Conservation (phyloP, 2,797 vertebrate species). For the Tinamus major region DNA sequence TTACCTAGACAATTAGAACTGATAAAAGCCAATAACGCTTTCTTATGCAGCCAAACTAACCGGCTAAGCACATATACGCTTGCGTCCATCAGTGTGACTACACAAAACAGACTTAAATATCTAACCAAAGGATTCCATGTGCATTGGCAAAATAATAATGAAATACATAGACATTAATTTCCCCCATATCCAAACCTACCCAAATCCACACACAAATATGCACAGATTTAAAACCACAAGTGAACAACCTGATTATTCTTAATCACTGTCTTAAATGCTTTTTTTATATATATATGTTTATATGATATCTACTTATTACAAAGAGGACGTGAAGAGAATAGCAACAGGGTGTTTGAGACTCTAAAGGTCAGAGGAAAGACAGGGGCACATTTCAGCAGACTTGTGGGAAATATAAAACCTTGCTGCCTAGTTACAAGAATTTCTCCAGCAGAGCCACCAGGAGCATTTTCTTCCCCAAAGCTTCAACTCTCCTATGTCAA, state of each 20-base stretch:
- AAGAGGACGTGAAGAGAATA: neutral
- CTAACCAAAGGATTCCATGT: neutral
- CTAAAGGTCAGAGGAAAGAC: neutral
- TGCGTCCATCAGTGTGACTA: neutral
- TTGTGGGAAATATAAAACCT: neutral
- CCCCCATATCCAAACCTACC: fast-evolving
- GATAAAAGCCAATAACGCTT: neutral
- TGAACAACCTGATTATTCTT: neutral
- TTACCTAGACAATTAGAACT: neutral
- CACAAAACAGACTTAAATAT: neutral
- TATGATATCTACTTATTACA: neutral
- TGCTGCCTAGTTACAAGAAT: no score
- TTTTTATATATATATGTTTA: neutral
- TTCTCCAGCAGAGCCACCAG: neutral
- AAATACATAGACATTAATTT: neutral
- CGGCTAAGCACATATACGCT: neutral
- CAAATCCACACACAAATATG: neutral
- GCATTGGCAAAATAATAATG: neutral
- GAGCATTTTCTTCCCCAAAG: neutral
- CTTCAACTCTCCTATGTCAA: neutral
- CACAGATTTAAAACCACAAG: neutral
- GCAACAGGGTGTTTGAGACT: neutral
- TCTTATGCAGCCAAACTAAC: neutral
- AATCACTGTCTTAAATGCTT: neutral
- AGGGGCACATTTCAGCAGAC: neutral